A percentile compares a stretch with the other conserved stretches of the same genome.
These are phyloP conservation scores for Ceyx cyanopectus DNA, from an alignment of 2,113 vertebrate genomes.

Conservation along the genomic window DNA sequence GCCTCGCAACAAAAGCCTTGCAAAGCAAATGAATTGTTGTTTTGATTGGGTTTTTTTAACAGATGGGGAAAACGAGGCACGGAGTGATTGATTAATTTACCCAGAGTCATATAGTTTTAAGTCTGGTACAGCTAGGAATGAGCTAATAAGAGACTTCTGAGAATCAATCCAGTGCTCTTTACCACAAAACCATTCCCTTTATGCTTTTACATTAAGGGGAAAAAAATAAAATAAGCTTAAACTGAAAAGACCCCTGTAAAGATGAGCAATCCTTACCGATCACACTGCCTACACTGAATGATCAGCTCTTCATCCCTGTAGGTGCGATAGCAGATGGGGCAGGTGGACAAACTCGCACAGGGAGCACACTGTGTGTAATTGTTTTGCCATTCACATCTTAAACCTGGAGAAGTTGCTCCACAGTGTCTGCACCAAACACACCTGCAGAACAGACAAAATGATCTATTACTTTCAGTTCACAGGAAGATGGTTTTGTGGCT, in stretches of 20 bases:
- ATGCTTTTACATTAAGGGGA: neutral
- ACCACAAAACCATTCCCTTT: conserved; percentile 18
- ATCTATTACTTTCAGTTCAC: neutral
- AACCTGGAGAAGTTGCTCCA: conserved; percentile 90
- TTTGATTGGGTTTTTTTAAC: neutral
- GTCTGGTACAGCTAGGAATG: neutral
- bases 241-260: neutral
- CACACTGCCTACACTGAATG: conserved; percentile 93
- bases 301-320: conserved; percentile 92
- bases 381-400: conserved; percentile 93
- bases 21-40: neutral
- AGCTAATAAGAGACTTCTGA: neutral
- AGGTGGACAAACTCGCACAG: conserved; percentile 88
- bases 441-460: conserved; percentile 76
- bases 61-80: neutral
- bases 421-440: conserved; percentile 96
- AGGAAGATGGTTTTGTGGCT: neutral
- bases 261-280: conserved; percentile 81
- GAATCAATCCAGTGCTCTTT: neutral
- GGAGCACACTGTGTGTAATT: conserved; percentile 97
- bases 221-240: neutral
- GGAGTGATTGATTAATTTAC: neutral
- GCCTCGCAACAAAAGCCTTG: neutral
- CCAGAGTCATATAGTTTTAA: neutral
- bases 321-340: conserved; percentile 84